Evolutionary conservation across 2,797 vertebrate genomes (phyloP), one percentile per base, ranked within the genome.

Genomic region (Clarias pachynema): DNA sequence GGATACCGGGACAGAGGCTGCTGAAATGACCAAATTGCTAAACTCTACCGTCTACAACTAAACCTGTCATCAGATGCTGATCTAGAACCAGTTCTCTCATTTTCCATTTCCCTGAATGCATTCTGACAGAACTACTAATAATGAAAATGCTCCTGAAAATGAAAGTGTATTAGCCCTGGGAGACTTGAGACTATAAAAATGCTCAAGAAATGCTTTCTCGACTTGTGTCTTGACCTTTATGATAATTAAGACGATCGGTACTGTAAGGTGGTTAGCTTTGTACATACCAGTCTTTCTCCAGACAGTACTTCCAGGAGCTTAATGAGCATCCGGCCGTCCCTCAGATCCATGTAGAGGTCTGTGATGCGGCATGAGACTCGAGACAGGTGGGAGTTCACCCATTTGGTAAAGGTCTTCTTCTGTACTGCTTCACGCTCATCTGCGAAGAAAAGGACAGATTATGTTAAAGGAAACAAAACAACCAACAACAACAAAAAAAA

Each of bases 301-400:
- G 97, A 97, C 86, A 98, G 96, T 63, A 98, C 97, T 89, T 98
- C 97, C 93, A 98, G 94, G 75, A 98, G 96, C 82, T 98, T 98
- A 95, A 98, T 98, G 90, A 98, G 97, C 96, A 97, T 98, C 87
- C 97, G 96, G 73, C 97, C 97, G 92, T 98, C 97, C 0, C 97
- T 95, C 72, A 97, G 95, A 91, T 97, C 96, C 3, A 95, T 93
- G 90, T 97, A 97, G 73, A 97, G 92, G 89, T 97, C 96, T 24
- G 96, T 97, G 90, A 97, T 97, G 77, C 96, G 92, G 92, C 96
- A 96, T 85, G 96, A 97, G 44, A 97, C 96, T 0, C 96, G 95
- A 79, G 96, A 94, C 77, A 97, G 90, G 91, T 97, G 96, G 63
- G 96, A 97, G 88, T 97, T 97, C 72, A 97, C 96, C 96, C 96